Percentiles rank a stretch among this genome's conserved stretches.
phyloP scores from a whole-genome alignment of 2,888 invertebrate genomes.

The Salticus scenicus region DNA sequence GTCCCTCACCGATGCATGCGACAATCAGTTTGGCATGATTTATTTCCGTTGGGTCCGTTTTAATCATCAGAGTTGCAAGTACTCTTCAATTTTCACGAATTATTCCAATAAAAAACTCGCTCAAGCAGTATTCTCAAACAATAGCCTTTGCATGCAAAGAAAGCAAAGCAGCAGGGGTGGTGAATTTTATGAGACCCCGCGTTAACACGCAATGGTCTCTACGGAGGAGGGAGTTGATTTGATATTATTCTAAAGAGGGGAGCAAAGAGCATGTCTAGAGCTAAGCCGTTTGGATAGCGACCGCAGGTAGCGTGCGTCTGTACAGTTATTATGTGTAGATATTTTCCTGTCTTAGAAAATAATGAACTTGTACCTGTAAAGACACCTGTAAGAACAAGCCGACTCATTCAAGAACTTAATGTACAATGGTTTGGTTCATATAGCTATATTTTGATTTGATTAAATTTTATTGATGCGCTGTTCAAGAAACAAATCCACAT shows the following conservation, averaged over 20 bases:
- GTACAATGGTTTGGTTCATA: too few relatives aligned
- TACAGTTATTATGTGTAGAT: background rate
- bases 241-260: constrained; percentile 89
- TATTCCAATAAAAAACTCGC: constrained; percentile 19
- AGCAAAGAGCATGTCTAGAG: background rate
- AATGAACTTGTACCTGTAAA: too few relatives aligned
- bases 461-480: too few relatives aligned
- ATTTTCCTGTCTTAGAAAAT: too few relatives aligned
- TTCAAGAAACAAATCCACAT: too few relatives aligned
- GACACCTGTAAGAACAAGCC: too few relatives aligned
- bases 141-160: constrained; percentile 24
- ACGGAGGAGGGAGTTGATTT: constrained; percentile 78
- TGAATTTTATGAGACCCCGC: background rate
- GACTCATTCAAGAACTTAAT: too few relatives aligned
- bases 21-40: constrained; percentile 15
- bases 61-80: constrained; percentile 30
- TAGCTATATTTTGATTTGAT: too few relatives aligned
- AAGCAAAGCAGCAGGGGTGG: constrained; percentile 33
- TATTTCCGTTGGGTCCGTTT: constrained; percentile 34
- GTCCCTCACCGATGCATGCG: background rate
- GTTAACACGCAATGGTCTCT: constrained; percentile 11
- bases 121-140: background rate
- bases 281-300: background rate
- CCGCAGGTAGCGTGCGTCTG: background rate
- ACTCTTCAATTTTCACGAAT: constrained; percentile 31